These are phyloP conservation scores for Adoxophyes honmai DNA, from an alignment of 1,140 invertebrate species.

Conservation along the genomic window DNA sequence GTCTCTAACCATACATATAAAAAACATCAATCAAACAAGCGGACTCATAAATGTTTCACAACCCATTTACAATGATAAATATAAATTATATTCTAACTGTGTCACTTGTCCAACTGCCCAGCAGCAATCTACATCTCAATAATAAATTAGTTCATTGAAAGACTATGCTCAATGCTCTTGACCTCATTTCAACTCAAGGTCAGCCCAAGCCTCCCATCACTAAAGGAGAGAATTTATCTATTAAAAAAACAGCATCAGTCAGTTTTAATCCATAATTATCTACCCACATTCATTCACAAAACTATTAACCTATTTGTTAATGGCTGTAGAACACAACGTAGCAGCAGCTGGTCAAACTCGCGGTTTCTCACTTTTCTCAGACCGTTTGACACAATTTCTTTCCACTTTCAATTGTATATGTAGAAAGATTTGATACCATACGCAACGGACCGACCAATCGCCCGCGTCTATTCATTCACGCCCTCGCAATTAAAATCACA, in stretches of 20 bases:
- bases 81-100: conserved; percentile 2
- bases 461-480: conserved; percentile 34
- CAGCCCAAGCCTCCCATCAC: background rate
- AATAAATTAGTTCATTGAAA: conserved; percentile 6
- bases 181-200: conserved; percentile 2
- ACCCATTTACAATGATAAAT: too few species aligned
- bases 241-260: background rate
- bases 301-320: conserved; percentile 4
- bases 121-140: conserved; percentile 1
- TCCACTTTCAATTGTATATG: background rate
- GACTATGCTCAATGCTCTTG: conserved; percentile 3
- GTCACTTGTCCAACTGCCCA: background rate
- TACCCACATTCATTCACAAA: conserved; percentile 2
- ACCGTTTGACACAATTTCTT: conserved; percentile 2
- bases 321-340: conserved; percentile 1
- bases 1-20: too few species aligned
- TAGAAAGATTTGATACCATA: conserved; percentile 23
- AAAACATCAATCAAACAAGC: too few species aligned
- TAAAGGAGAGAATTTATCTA: conserved; percentile 1
- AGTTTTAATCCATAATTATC: conserved; percentile 5
- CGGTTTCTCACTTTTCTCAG: conserved; percentile 7
- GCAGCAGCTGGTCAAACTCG: background rate
- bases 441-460: conserved; percentile 24
- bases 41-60: too few species aligned
- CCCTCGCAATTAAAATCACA: conserved; percentile 35